Conservation (phyloP, 2,113 vertebrate genomes). For the Mirza zaza region DNA sequence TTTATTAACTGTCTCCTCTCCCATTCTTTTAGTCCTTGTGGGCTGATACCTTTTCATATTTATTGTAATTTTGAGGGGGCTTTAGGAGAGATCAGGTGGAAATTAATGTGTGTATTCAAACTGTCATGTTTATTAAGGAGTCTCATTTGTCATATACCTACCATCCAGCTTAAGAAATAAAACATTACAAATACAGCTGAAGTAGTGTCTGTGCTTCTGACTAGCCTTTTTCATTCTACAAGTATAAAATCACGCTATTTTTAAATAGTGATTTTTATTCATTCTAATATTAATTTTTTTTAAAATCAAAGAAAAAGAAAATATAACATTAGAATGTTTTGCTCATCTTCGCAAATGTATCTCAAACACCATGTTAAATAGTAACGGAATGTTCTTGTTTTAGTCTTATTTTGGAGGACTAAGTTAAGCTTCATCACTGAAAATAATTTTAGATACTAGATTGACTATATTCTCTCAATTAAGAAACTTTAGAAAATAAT, state of each 20-base stretch:
- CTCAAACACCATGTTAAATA: background rate
- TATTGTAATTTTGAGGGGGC: background rate
- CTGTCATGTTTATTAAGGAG: background rate
- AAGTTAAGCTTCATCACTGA: conserved; percentile 14
- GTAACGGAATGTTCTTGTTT: background rate
- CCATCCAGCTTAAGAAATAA: background rate
- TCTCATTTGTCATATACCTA: background rate
- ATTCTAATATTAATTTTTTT: background rate
- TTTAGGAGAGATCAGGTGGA: background rate
- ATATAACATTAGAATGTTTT: conserved; percentile 2
- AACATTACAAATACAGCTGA: background rate
- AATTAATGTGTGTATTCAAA: background rate
- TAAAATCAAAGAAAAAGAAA: background rate
- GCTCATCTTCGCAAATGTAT: background rate
- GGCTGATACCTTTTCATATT: background rate
- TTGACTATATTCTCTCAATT: conserved; percentile 24
- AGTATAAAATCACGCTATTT: background rate
- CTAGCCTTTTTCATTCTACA: background rate
- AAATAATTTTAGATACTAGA: background rate
- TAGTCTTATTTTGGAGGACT: background rate
- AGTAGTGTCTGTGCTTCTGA: background rate
- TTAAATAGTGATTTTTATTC: background rate
- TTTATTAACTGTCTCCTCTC: background rate
- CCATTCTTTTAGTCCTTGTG: background rate
- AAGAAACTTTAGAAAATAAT: background rate